Percentiles rank a stretch among this genome's conserved stretches.
Conservation (phyloP, 2,888 invertebrate genomes). For the Disparrhopalites patrizii region DNA sequence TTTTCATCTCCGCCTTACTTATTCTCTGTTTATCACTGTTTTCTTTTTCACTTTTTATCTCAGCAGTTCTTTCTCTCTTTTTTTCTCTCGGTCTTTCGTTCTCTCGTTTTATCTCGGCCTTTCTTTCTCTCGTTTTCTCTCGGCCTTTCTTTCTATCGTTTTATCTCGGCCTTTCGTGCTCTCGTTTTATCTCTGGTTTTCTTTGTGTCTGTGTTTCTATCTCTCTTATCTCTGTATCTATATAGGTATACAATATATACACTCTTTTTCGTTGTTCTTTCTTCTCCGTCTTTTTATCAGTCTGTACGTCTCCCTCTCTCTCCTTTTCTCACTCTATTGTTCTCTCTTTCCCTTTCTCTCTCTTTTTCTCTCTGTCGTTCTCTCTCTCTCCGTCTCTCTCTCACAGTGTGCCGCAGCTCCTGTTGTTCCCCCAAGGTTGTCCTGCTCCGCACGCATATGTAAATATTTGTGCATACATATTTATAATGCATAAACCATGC, state of each 20-base stretch:
- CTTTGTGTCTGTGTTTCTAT: no score
- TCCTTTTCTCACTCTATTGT: no score
- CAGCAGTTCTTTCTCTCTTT: no score
- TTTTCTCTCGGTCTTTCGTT: not conserved
- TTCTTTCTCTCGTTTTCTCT: not conserved
- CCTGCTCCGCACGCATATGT: no score
- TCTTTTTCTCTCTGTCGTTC: no score
- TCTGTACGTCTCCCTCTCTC: no score
- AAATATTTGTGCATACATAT: no score
- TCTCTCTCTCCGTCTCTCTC: no score
- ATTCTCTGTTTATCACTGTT: no score
- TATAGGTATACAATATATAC: not conserved
- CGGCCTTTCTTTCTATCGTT: not conserved
- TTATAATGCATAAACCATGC: constrained; percentile 2
- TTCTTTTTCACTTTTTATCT: not conserved
- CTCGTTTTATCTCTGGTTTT: no score
- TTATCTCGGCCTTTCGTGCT: no score
- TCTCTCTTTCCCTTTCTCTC: not conserved
- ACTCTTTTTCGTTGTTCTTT: not conserved
- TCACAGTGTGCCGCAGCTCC: not conserved
- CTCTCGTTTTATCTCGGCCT: not conserved
- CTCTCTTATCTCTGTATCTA: not conserved
- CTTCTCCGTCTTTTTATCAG: not conserved
- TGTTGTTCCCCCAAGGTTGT: no score
- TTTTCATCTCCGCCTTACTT: not conserved